Evolutionary conservation across 1,140 invertebrate species (phyloP).

Genomic region (Zaprionus camerounensis): DNA sequence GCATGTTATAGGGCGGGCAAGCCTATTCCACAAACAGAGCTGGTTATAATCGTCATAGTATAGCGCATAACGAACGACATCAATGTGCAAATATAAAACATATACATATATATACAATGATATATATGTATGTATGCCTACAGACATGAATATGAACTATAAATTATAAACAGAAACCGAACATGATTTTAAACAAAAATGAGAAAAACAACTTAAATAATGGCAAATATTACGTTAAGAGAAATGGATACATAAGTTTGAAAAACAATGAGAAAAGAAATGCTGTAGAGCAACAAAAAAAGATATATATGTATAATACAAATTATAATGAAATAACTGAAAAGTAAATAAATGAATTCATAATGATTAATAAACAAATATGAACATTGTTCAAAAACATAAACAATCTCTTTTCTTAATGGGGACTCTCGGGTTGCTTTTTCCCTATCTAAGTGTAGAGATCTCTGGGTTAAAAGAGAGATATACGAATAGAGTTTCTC

Average conservation of each 20-base stretch:
- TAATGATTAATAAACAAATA: slow-evolving; percentile 83
- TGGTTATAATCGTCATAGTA: slow-evolving; percentile 50
- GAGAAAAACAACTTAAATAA: slow-evolving; percentile 69
- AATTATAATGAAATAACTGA: slow-evolving; percentile 82
- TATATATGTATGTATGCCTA: slow-evolving; percentile 36
- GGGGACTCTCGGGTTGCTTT: neutral
- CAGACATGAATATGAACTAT: slow-evolving; percentile 54
- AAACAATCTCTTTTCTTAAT: slow-evolving; percentile 21
- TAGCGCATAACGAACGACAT: slow-evolving; percentile 43
- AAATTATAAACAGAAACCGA: slow-evolving; percentile 55
- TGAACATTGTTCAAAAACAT: slow-evolving; percentile 83
- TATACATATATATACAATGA: slow-evolving; percentile 18
- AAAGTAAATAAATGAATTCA: slow-evolving; percentile 83
- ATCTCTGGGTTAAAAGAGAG: neutral
- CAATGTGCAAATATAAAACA: slow-evolving; percentile 12
- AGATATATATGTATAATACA: slow-evolving; percentile 73
- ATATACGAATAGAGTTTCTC: neutral
- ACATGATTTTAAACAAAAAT: slow-evolving; percentile 76
- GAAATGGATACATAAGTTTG: slow-evolving; percentile 80
- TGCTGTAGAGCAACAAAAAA: slow-evolving; percentile 78
- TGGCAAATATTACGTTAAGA: slow-evolving; percentile 79
- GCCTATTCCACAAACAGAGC: slow-evolving; percentile 36
- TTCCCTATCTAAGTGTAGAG: neutral
- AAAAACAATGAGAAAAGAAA: slow-evolving; percentile 78
- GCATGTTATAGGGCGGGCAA: slow-evolving; percentile 30